phyloP scores from a whole-genome alignment of 2,113 vertebrate genomes.

The Piaya cayana region DNA sequence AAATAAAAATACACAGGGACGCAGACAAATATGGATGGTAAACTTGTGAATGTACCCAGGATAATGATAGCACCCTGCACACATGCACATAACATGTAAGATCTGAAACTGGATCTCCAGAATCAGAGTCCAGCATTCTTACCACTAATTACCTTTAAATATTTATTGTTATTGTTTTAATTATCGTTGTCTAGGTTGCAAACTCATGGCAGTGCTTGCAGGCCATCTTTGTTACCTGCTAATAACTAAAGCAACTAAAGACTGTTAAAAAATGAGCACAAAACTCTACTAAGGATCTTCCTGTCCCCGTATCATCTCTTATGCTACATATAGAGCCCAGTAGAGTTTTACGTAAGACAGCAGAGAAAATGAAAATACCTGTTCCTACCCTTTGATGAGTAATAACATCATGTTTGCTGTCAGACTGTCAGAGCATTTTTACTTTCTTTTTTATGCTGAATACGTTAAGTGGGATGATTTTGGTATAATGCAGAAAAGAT shows the following conservation, averaged over 20 bases:
- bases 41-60: accelerated
- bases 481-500: conserved; percentile 24
- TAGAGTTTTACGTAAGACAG: background rate
- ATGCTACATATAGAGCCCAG: background rate
- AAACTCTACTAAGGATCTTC: background rate
- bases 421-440: background rate
- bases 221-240: background rate
- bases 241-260: background rate
- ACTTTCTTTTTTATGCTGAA: background rate
- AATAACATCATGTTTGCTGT: background rate
- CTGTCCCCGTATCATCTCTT: background rate
- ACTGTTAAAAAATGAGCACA: background rate
- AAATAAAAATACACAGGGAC: background rate
- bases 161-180: background rate
- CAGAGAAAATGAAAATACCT: background rate
- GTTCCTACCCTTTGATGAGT: background rate
- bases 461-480: conserved; percentile 30
- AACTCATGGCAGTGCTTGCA: background rate
- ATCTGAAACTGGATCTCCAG: background rate
- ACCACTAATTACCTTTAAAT: background rate
- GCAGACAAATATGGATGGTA: background rate
- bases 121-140: background rate
- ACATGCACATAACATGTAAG: background rate
- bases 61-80: background rate
- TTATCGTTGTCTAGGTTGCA: background rate